Base-by-base conservation (phyloP, 1,140 invertebrate species). In the Cyclina sinensis region DNA sequence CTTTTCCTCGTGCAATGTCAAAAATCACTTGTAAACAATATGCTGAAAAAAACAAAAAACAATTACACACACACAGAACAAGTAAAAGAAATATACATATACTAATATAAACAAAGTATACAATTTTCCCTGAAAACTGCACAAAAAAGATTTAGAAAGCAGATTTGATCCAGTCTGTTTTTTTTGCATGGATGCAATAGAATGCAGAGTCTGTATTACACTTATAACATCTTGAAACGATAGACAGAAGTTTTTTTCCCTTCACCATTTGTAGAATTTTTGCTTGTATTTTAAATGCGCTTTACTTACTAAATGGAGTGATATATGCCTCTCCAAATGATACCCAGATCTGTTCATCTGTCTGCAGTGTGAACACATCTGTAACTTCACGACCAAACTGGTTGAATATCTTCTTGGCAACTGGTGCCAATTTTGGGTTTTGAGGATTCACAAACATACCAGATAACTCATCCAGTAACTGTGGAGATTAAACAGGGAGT, bases 301-400 rank as follows among this genome's bases (percentile, higher is more conserved):
- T 43, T 7, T 43, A 94, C 94, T 94, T 91, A 95, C 95, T 93
- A 88, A 93, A 94, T 27, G 94, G 95, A 54, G 88, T 88, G 24
- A 94, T 94, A 83, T 92, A 95, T 7, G 93, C 88, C 89, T 95
- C 95, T 12, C 95, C 95, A 91, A 93, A 94, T 5, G 95, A 95
- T 7, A 95, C 87, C 93, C 93, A 95, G 1, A 95, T 89, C 51
- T 94, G 92, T 65, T 94, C 87, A 32, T 95, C 94, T 48, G 93
- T 86, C 62, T 94, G 79, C 32, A 92, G 80, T 5, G 83, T 90
- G 11, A 70, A 68, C n/a, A 95, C 92, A 90, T 94, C 91, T 30
- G 85, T 93, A 27, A 95, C 90, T 70, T 94, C 93, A 24, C 89
- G 79, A 3, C 95, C 95, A 83, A 87, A 91, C 59, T 92, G 76